A percentile compares a stretch with the other conserved stretches of the same genome.
phyloP scores from a whole-genome alignment of 2,113 vertebrate species.

The Pseudonaja textilis region DNA sequence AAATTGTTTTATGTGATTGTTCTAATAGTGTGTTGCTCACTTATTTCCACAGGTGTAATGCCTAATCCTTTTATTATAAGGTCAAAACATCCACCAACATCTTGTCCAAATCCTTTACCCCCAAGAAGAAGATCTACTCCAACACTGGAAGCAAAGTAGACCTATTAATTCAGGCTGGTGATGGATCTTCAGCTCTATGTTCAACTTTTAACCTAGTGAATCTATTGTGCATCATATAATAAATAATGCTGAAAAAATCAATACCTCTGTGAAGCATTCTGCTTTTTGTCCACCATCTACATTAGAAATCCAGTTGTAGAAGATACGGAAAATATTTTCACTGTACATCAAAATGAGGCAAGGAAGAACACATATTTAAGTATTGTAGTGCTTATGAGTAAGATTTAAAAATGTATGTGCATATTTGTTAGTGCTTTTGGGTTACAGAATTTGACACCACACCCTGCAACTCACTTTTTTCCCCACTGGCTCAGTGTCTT shows the following conservation, averaged over 20 bases:
- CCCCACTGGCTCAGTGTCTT: neutral
- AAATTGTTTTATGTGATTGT: neutral
- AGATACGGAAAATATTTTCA: neutral
- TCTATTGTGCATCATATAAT: neutral
- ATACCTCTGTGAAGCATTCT: neutral
- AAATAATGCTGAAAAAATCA: neutral
- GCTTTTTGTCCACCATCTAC: neutral
- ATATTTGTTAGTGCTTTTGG: neutral
- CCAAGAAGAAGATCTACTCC: neutral
- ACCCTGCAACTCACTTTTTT: neutral
- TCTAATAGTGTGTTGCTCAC: neutral
- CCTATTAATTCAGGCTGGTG: neutral
- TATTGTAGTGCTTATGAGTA: neutral
- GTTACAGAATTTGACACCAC: neutral
- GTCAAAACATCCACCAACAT: neutral
- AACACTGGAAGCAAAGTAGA: neutral
- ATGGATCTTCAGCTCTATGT: neutral
- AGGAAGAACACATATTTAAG: neutral
- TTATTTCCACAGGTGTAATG: neutral
- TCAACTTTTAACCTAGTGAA: neutral
- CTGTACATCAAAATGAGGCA: neutral
- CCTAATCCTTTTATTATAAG: neutral
- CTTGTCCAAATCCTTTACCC: neutral
- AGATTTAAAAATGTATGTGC: neutral
- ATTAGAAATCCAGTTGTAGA: neutral